Evolutionary conservation across 2,888 invertebrate species (phyloP).

Genomic region (Lasius fuliginosus): DNA sequence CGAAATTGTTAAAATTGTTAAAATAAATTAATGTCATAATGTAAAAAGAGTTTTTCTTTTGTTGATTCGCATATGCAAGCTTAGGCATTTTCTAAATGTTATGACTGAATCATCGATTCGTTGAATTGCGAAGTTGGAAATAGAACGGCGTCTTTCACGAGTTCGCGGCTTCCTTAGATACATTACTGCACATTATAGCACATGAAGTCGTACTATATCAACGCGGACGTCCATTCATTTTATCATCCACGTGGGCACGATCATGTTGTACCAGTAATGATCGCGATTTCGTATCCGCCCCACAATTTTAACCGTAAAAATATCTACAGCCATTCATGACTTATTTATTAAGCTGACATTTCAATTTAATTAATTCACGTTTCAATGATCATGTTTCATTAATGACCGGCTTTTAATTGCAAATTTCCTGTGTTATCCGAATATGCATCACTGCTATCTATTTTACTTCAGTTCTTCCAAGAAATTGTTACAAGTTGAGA

Average conservation of each 20-base stretch:
- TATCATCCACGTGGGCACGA: constrained; percentile 58
- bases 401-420: neutral
- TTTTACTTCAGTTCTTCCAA: neutral
- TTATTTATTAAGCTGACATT: constrained; percentile 3
- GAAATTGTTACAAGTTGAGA: neutral
- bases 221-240: constrained; percentile 52
- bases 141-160: constrained; percentile 41
- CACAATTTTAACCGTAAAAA: neutral
- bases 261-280: constrained; percentile 52
- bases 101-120: constrained; percentile 46
- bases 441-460: neutral
- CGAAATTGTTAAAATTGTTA: neutral
- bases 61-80: neutral
- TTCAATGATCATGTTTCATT: neutral
- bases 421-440: neutral
- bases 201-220: constrained; percentile 36
- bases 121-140: constrained; percentile 28
- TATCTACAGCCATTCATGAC: neutral
- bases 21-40: neutral
- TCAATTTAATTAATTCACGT: neutral
- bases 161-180: constrained; percentile 1
- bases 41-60: neutral
- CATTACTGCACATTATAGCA: neutral
- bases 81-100: neutral
- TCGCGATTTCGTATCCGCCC: constrained; percentile 51